Evolutionary conservation across 2,888 invertebrate species (phyloP).

Genomic region (Leucophenga maculata): DNA sequence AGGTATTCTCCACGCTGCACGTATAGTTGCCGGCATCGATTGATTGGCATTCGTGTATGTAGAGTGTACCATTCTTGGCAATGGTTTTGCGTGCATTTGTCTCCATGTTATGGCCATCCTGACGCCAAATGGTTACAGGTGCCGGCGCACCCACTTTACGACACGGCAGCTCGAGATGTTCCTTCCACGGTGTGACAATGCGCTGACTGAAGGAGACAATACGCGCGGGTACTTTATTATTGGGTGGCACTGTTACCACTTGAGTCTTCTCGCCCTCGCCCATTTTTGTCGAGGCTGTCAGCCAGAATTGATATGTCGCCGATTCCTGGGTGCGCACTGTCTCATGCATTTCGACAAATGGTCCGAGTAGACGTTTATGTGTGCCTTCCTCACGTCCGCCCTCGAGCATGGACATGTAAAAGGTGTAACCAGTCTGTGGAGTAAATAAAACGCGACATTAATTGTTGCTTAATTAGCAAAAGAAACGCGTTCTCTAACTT

Average conservation of each 20-base stretch:
- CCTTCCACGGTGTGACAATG: slow-evolving; percentile 89
- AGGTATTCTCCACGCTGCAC: slow-evolving; percentile 87
- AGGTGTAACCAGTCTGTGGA: slow-evolving; percentile 79
- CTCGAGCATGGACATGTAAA: slow-evolving; percentile 86
- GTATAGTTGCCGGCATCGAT: slow-evolving; percentile 93
- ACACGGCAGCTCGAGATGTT: slow-evolving; percentile 86
- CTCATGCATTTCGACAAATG: slow-evolving; percentile 81
- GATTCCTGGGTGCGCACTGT: slow-evolving; percentile 80
- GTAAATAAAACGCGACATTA: slow-evolving; percentile 24
- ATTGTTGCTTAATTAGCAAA: slow-evolving; percentile 32
- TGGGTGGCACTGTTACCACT: slow-evolving; percentile 83
- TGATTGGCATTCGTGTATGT: slow-evolving; percentile 82
- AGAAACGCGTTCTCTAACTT: slow-evolving; percentile 47
- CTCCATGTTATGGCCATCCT: slow-evolving; percentile 83
- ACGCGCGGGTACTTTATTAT: slow-evolving; percentile 86
- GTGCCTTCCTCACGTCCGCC: slow-evolving; percentile 85
- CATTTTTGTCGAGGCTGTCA: slow-evolving; percentile 84
- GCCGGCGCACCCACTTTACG: slow-evolving; percentile 87
- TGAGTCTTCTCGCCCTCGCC: slow-evolving; percentile 88
- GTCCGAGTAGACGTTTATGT: slow-evolving; percentile 81
- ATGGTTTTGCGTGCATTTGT: slow-evolving; percentile 80
- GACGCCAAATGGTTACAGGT: slow-evolving; percentile 84
- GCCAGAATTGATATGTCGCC: slow-evolving; percentile 82
- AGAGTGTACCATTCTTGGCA: slow-evolving; percentile 81
- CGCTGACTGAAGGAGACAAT: slow-evolving; percentile 90